Conservation (phyloP, 2,113 vertebrate genomes). For the Paratilapia polleni region DNA sequence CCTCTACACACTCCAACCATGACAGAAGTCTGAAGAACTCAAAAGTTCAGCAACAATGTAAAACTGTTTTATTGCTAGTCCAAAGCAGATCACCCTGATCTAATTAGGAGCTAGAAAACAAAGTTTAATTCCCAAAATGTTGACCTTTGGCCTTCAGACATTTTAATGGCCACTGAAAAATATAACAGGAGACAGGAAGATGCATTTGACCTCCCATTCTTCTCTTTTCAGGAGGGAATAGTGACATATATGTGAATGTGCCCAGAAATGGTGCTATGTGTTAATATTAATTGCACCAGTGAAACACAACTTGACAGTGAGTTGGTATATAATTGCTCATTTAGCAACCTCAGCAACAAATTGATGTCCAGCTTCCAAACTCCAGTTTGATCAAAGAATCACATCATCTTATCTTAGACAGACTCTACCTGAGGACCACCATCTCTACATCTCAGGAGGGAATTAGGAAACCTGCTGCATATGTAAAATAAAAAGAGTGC, state of each 20-base stretch:
- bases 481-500: slow-evolving; percentile 13
- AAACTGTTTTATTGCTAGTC: background rate
- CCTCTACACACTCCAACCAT: no score
- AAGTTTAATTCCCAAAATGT: background rate
- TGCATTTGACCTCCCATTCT: background rate
- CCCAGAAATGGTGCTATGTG: no score
- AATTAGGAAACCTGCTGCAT: background rate
- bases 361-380: background rate
- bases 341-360: background rate
- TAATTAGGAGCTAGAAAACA: background rate
- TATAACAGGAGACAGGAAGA: background rate
- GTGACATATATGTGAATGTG: no score
- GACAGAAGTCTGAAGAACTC: no score
- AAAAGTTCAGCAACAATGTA: background rate
- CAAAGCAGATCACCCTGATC: background rate
- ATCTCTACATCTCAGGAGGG: background rate
- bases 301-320: background rate
- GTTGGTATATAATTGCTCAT: background rate
- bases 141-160: rapidly evolving
- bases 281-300: background rate
- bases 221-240: background rate
- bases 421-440: background rate
- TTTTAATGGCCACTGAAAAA: rapidly evolving
- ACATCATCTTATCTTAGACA: rapidly evolving
- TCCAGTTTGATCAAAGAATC: background rate